Percentiles rank a stretch among this genome's conserved stretches.
Conservation (phyloP, 1,140 invertebrate species). For the Trichoplusia ni region DNA sequence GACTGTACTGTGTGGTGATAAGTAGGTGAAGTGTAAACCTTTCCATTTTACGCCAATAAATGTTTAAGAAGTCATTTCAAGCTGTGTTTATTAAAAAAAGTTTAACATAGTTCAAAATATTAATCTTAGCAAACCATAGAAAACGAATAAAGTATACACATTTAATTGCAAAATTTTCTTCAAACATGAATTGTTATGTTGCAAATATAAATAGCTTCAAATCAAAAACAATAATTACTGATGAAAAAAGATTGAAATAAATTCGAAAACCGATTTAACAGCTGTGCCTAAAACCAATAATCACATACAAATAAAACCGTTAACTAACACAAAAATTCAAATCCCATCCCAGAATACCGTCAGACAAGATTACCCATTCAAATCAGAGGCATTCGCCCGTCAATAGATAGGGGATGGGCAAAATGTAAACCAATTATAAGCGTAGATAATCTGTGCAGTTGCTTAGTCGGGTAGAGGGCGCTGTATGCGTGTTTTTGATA, state of each 20-base stretch:
- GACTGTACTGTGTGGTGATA: conserved; percentile 10
- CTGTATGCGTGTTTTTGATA: conserved; percentile 53
- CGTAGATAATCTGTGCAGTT: conserved; percentile 69
- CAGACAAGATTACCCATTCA: conserved; percentile 57
- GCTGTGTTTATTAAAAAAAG: too few relatives aligned
- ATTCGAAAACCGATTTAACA: too few relatives aligned
- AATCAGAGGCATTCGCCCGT: conserved; percentile 54
- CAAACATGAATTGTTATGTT: too few relatives aligned
- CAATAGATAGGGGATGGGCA: conserved; percentile 47
- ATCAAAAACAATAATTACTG: background rate
- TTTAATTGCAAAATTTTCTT: too few relatives aligned
- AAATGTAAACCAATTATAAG: conserved; percentile 74
- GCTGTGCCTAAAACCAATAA: too few relatives aligned
- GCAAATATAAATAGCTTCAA: background rate
- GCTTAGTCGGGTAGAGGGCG: conserved; percentile 49
- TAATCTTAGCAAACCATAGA: too few relatives aligned
- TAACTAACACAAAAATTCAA: background rate
- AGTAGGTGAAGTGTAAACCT: background rate
- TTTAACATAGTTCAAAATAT: too few relatives aligned
- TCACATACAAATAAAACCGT: background rate
- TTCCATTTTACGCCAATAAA: conserved; percentile 7
- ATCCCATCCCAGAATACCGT: conserved; percentile 1
- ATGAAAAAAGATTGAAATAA: too few relatives aligned
- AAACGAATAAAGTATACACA: too few relatives aligned
- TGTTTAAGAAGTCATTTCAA: background rate